phyloP scores from a whole-genome alignment of 2,888 invertebrate species.

The Troides helena region DNA sequence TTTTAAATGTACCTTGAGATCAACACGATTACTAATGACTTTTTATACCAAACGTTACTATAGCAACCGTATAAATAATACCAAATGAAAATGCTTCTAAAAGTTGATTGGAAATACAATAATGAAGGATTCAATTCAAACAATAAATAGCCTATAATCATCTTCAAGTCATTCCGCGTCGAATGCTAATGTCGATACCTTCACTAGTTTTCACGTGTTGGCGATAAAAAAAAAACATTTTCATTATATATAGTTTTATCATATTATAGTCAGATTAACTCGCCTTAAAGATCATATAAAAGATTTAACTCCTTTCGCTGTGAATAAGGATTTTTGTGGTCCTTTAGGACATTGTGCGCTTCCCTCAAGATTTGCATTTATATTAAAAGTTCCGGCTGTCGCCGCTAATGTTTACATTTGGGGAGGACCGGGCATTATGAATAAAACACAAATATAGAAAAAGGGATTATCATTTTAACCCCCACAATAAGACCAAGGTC shows the following conservation, averaged over 20 bases:
- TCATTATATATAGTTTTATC: background rate
- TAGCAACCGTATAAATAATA: no score
- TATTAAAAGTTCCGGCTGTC: slow-evolving; percentile 25
- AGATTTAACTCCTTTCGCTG: background rate
- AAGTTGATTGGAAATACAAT: no score
- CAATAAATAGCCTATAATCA: no score
- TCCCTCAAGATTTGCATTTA: slow-evolving; percentile 19
- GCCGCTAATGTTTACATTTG: slow-evolving; percentile 22
- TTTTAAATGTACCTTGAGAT: no score
- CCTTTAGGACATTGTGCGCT: slow-evolving; percentile 9
- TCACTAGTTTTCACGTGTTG: no score
- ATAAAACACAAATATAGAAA: slow-evolving; percentile 20
- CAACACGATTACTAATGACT: no score
- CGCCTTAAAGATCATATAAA: background rate
- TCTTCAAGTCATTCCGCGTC: no score
- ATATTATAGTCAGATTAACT: background rate
- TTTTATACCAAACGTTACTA: no score
- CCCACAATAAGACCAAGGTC: background rate
- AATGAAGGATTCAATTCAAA: no score
- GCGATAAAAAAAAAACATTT: no score
- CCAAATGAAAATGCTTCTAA: no score
- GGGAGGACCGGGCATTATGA: slow-evolving; percentile 8
- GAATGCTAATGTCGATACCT: no score
- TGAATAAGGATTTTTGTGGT: slow-evolving; percentile 6
- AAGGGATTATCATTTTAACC: slow-evolving; percentile 5